Percentiles rank a stretch among this genome's conserved stretches.
These are phyloP conservation scores for Aporophyla nigra DNA, from an alignment of 2,888 invertebrate species.

Conservation along the genomic window DNA sequence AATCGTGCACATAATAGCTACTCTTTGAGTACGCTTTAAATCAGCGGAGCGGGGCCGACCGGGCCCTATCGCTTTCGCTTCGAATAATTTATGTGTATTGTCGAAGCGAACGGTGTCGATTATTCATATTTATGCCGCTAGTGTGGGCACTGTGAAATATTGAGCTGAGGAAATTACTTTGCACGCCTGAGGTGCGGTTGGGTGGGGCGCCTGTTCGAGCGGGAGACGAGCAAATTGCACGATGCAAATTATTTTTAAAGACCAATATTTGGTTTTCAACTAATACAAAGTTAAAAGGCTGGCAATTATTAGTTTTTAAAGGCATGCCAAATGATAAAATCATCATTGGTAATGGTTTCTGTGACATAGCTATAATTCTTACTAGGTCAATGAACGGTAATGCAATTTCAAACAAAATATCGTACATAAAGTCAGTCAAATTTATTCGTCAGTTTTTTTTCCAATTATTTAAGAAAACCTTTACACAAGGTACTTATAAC, in stretches of 20 bases:
- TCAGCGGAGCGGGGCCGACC: slow-evolving; percentile 62
- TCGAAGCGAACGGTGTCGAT: slow-evolving; percentile 79
- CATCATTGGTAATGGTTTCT: not conserved
- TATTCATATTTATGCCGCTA: slow-evolving; percentile 84
- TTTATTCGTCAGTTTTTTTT: slow-evolving; percentile 12
- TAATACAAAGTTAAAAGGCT: not conserved
- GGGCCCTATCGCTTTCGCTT: slow-evolving; percentile 76
- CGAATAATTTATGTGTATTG: slow-evolving; percentile 80
- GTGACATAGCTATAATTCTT: not conserved
- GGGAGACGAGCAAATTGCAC: too few relatives aligned
- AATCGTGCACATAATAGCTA: slow-evolving; percentile 69
- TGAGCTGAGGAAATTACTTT: slow-evolving; percentile 79
- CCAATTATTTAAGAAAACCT: not conserved
- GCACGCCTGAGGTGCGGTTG: slow-evolving; percentile 72
- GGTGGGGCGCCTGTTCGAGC: slow-evolving; percentile 11
- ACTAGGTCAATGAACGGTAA: not conserved
- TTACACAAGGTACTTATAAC: not conserved
- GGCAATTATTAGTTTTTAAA: not conserved
- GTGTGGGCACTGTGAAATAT: slow-evolving; percentile 80
- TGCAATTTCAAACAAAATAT: not conserved
- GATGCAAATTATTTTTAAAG: not conserved
- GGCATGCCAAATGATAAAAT: not conserved
- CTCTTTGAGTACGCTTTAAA: slow-evolving; percentile 66
- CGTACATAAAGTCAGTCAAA: not conserved
- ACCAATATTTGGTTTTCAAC: not conserved